Evolutionary conservation across 2,888 invertebrate species (phyloP), one percentile per base, ranked within the genome.

Genomic region (Patella caerulea): DNA sequence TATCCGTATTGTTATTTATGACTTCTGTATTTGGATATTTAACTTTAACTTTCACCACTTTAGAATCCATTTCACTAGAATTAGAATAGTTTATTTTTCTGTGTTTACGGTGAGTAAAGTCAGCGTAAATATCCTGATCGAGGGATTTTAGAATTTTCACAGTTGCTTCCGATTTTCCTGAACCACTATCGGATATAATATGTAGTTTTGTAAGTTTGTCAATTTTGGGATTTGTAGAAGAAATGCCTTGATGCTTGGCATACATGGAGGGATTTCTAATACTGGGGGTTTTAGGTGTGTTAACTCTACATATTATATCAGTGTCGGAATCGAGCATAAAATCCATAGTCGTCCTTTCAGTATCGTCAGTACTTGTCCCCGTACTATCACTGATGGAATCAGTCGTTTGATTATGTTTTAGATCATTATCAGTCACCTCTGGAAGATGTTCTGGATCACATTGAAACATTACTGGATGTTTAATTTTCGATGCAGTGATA

Each of bases 201-300:
- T 65, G 65, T 24, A 65, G 65, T 65, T 65, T 65, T 24, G 65
- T 65, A 65, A 12, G 65, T 65, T 65, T 65, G 14, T 65, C 65
- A 19, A 24, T 65, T 24, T 65, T 65, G 12, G 65, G 19, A 19
- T 19, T 24, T 14, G 24, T 65, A 15, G 65, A 65, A 24, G 65
- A 65, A 24, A 24, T 65, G 2, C 65, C 65, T 65, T 65, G 65
- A 14, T 65, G 65, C 24, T 65, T 65, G 24, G 65, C 65, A 14
- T 19, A 65, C 19, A 24, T 24, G 65, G 65, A 12, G 14, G 24
- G 19, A 19, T 65, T 65, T 24, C 65, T 65, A 19, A 24, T 65
- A 24, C 19, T 24, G 24, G 65, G 65, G 11, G 65, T 65, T 15
- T 65, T 19, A 11, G 65, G 65, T 65, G 65, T 11, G 14, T 65